Conservation (phyloP, 2,113 vertebrate species). For the Aldabrachelys gigantea region DNA sequence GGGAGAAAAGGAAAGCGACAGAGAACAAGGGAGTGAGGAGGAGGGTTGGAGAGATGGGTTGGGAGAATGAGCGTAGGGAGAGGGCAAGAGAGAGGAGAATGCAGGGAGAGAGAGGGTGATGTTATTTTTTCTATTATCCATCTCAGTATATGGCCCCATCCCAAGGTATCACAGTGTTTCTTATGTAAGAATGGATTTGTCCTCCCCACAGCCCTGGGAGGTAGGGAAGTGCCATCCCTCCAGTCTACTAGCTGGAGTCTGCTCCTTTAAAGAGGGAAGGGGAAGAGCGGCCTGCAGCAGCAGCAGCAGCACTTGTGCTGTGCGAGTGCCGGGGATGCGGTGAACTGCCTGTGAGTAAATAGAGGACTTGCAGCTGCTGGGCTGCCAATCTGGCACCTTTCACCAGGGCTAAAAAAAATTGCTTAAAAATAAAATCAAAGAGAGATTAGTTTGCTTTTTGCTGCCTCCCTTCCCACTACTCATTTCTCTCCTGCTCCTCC, state of each 20-base stretch:
- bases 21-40: neutral
- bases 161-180: neutral
- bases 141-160: neutral
- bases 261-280: neutral
- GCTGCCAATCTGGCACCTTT: constrained; percentile 18
- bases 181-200: neutral
- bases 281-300: neutral
- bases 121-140: neutral
- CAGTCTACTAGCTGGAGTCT: neutral
- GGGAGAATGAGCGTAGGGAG: constrained; percentile 59
- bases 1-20: neutral
- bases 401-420: neutral
- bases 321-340: neutral
- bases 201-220: neutral
- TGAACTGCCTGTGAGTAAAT: neutral
- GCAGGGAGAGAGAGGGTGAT: neutral
- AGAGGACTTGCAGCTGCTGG: neutral
- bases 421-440: neutral
- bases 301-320: neutral
- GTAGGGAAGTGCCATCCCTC: neutral
- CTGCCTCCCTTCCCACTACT: neutral
- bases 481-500: constrained; percentile 65
- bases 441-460: neutral
- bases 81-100: constrained; percentile 25
- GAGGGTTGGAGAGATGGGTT: constrained; percentile 8